A percentile compares a stretch with the other conserved stretches of the same genome.
phyloP scores from a whole-genome alignment of 2,797 vertebrate genomes.

The Xenops minutus region DNA sequence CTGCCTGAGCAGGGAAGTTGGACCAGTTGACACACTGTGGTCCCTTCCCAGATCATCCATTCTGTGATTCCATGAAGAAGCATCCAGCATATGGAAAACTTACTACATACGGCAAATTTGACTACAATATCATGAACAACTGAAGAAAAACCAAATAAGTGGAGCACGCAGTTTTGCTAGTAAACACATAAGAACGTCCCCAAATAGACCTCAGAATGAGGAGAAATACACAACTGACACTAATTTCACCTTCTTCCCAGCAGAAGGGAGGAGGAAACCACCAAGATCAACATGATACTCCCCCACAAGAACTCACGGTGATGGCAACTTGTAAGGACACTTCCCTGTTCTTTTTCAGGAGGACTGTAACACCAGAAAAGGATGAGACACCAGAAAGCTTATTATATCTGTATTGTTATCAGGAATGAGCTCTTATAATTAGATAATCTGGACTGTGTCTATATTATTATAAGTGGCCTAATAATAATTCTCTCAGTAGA shows the following conservation, averaged over 20 bases:
- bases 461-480: not conserved
- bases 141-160: not conserved
- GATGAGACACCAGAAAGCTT: not conserved
- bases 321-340: not conserved
- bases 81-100: not conserved
- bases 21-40: not conserved
- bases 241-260: not conserved
- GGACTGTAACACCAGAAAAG: not conserved
- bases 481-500: not conserved
- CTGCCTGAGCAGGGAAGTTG: not conserved
- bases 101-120: not conserved
- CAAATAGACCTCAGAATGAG: not conserved
- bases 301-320: rapidly evolving
- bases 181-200: not conserved
- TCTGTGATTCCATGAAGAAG: not conserved
- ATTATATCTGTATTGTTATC: not conserved
- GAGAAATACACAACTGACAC: not conserved
- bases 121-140: not conserved
- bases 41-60: not conserved
- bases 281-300: not conserved
- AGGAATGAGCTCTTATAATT: not conserved
- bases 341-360: not conserved
- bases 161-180: not conserved
- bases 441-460: not conserved
- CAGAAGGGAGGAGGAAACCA: not conserved